A percentile compares a stretch with the other conserved stretches of the same genome.
Evolutionary conservation across 2,888 invertebrate species (phyloP).

Genomic region (Nemoura dubitans): DNA sequence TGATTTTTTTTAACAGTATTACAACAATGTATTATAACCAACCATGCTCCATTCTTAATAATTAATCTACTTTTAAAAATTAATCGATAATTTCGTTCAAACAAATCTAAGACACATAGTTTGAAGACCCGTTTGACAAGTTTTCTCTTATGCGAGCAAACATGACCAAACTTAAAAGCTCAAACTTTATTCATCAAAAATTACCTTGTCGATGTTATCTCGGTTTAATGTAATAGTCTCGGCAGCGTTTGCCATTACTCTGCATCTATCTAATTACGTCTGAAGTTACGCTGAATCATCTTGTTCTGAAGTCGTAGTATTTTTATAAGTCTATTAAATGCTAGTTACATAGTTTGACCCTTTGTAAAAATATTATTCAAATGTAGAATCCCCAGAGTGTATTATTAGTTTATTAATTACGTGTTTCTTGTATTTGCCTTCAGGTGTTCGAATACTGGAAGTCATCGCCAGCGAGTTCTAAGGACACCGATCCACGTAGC

Average conservation of each 20-base stretch:
- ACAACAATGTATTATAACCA: background rate
- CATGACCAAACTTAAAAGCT: constrained; percentile 31
- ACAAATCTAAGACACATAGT: constrained; percentile 17
- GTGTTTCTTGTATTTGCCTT: constrained; percentile 40
- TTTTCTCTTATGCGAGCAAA: constrained; percentile 25
- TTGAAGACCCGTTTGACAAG: constrained; percentile 30
- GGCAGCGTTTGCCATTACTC: constrained; percentile 29
- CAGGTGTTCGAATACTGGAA: constrained; percentile 28
- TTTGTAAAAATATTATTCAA: constrained; percentile 42
- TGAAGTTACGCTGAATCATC: constrained; percentile 26
- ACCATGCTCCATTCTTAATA: background rate
- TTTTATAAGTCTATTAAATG: constrained; percentile 40
- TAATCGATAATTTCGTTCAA: constrained; percentile 31
- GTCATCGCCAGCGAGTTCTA: constrained; percentile 19
- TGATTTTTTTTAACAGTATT: background rate
- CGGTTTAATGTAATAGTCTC: constrained; percentile 8
- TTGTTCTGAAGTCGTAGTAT: constrained; percentile 13
- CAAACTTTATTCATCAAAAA: constrained; percentile 33
- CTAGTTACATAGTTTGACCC: constrained; percentile 41
- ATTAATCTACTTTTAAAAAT: constrained; percentile 29
- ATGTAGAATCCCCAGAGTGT: constrained; percentile 29
- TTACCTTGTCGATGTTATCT: constrained; percentile 37
- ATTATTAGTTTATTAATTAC: constrained; percentile 43
- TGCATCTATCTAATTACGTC: constrained; percentile 34
- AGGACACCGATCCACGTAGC: background rate